Percentiles rank a stretch among this genome's conserved stretches.
Conservation (phyloP, 2,113 vertebrate genomes). For the Protomyctophum bolini region DNA sequence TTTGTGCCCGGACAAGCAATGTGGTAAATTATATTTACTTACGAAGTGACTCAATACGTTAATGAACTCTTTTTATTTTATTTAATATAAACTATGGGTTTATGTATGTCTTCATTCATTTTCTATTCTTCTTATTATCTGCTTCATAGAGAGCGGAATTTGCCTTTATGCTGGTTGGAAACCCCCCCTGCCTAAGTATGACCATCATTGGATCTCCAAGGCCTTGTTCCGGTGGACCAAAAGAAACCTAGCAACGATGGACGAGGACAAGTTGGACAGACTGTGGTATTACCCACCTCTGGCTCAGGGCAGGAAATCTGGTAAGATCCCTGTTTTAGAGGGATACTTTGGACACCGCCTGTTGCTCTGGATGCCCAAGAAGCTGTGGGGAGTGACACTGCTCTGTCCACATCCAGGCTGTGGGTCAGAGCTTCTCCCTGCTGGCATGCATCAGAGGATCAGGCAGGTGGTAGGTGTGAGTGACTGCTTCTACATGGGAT, state of each 20-base stretch:
- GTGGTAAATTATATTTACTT: too few species aligned
- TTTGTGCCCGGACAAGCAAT: not conserved
- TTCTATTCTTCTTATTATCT: not conserved
- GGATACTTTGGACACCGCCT: too few species aligned
- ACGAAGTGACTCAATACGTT: not conserved
- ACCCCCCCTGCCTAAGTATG: not conserved
- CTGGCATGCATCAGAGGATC: not conserved
- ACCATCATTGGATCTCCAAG: constrained; percentile 5
- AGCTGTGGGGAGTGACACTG: too few species aligned
- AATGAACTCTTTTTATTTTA: not conserved
- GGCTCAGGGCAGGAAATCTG: too few species aligned
- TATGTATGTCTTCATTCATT: not conserved
- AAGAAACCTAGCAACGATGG: too few species aligned
- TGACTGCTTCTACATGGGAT: not conserved
- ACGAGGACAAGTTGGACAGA: too few species aligned
- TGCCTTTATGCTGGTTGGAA: constrained; percentile 15
- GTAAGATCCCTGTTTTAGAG: too few species aligned
- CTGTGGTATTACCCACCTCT: too few species aligned
- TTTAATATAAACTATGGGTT: not conserved
- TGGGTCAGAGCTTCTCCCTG: not conserved
- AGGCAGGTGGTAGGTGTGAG: not conserved
- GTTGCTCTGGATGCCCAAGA: too few species aligned
- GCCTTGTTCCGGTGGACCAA: constrained; percentile 10
- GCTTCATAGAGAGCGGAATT: not conserved
- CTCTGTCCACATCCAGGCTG: too few species aligned